These are phyloP conservation scores for Drosophila algonquin DNA, from an alignment of 2,888 invertebrate genomes.

Conservation along the genomic window DNA sequence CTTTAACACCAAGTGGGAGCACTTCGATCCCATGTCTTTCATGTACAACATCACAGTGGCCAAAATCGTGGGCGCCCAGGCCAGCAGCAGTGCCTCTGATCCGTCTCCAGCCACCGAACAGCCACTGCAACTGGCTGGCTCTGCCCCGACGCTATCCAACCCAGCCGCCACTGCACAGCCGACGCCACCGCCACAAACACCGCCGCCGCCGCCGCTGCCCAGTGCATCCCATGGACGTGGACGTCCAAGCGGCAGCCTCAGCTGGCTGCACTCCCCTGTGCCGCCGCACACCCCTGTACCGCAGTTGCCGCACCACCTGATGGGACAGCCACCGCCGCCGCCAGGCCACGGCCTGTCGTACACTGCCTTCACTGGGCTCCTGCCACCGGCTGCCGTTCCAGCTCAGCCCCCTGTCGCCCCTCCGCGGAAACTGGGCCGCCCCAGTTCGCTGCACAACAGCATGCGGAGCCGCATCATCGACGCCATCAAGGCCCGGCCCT, in stretches of 20 bases:
- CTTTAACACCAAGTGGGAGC: conserved; percentile 82
- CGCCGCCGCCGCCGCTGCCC: conserved; percentile 63
- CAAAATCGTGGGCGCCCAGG: conserved; percentile 78
- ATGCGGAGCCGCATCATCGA: conserved; percentile 82
- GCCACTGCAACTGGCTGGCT: not conserved
- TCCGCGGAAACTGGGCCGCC: conserved; percentile 77
- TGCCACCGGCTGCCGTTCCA: conserved; percentile 80
- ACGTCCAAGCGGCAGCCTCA: conserved; percentile 81
- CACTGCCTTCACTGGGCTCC: conserved; percentile 80
- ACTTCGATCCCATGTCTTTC: conserved; percentile 82
- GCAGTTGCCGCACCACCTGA: conserved; percentile 34
- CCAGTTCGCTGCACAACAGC: conserved; percentile 81
- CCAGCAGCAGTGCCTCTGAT: conserved; percentile 21
- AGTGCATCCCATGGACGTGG: conserved; percentile 76
- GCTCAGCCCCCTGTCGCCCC: conserved; percentile 77
- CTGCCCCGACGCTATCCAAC: not conserved
- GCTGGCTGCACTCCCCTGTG: conserved; percentile 70
- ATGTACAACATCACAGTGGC: conserved; percentile 82
- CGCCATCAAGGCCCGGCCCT: conserved; percentile 79
- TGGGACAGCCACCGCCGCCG: conserved; percentile 35
- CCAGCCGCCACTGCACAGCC: conserved; percentile 15
- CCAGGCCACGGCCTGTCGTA: conserved; percentile 34
- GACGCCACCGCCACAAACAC: conserved; percentile 42
- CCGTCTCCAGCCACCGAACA: conserved; percentile 8
- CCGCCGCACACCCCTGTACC: conserved; percentile 24